A percentile compares a stretch with the other conserved stretches of the same genome.
Evolutionary conservation across 2,888 invertebrate genomes (phyloP).

Genomic region (Synanthedon vespiformis): DNA sequence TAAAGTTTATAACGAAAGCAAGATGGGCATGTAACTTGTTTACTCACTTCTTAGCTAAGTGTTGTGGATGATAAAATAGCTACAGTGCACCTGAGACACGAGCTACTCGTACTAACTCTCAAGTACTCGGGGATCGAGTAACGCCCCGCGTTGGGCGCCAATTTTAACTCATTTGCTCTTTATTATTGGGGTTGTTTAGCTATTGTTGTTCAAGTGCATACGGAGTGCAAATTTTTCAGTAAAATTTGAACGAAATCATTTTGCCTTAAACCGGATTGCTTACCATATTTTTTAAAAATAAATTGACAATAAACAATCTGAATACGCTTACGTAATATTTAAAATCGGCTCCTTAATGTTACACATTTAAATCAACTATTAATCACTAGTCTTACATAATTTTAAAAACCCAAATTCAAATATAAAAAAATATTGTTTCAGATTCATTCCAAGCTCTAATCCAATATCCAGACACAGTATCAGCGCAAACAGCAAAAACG

Average conservation of each 20-base stretch:
- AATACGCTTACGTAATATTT: not conserved
- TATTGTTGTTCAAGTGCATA: too few species aligned
- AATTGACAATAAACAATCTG: not conserved
- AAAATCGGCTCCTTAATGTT: not conserved
- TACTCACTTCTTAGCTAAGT: conserved; percentile 44
- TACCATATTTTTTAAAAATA: too few species aligned
- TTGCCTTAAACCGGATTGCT: not conserved
- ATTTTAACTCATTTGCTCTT: conserved; percentile 37
- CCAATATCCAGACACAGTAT: conserved; percentile 97
- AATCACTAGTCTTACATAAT: not conserved
- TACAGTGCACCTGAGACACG: conserved; percentile 52
- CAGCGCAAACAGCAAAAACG: conserved; percentile 97
- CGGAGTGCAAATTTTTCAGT: too few species aligned
- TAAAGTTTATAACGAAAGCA: conserved; percentile 34
- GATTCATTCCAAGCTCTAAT: conserved; percentile 98
- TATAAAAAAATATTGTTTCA: conserved; percentile 59
- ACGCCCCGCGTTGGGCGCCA: conserved; percentile 29
- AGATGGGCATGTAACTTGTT: conserved; percentile 47
- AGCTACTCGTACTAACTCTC: conserved; percentile 22
- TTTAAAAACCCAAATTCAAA: conserved; percentile 3
- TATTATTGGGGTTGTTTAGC: too few species aligned
- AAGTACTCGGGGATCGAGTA: conserved; percentile 29
- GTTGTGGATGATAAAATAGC: conserved; percentile 47
- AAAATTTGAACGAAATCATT: not conserved
- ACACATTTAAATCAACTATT: not conserved